A percentile compares a stretch with the other conserved stretches of the same genome.
Evolutionary conservation across 1,140 invertebrate species (phyloP).

Genomic region (Arctopsyche grandis): DNA sequence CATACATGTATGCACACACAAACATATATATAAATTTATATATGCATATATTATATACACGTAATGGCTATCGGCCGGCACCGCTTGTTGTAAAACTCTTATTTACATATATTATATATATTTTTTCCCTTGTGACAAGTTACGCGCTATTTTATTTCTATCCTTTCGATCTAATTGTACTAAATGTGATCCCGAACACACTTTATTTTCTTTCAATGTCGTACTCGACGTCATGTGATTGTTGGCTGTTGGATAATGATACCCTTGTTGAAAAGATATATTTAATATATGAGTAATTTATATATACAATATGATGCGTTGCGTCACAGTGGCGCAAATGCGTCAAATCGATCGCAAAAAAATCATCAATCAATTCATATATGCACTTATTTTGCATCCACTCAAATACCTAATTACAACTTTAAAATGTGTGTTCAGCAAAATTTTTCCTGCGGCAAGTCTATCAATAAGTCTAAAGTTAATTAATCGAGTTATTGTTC

Average conservation of each 20-base stretch:
- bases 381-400: too few relatives aligned
- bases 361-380: too few relatives aligned
- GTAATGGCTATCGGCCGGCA: not conserved
- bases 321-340: too few relatives aligned
- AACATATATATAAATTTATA: not conserved
- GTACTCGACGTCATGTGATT: constrained; percentile 53
- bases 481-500: too few relatives aligned
- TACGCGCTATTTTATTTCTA: not conserved
- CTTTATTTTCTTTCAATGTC: constrained; percentile 43
- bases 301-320: not conserved
- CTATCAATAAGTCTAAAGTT: too few relatives aligned
- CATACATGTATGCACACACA: not conserved
- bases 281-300: not conserved
- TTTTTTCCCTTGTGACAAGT: not conserved
- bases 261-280: too few relatives aligned
- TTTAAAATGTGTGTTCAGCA: too few relatives aligned
- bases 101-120: not conserved
- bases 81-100: not conserved
- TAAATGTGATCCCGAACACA: too few relatives aligned
- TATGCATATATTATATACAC: not conserved
- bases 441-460: too few relatives aligned
- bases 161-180: too few relatives aligned
- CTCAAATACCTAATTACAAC: too few relatives aligned
- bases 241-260: constrained; percentile 48
- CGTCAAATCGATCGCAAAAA: too few relatives aligned